Conservation (phyloP, 2,797 vertebrate genomes). For the Mormyrops attenuatus region DNA sequence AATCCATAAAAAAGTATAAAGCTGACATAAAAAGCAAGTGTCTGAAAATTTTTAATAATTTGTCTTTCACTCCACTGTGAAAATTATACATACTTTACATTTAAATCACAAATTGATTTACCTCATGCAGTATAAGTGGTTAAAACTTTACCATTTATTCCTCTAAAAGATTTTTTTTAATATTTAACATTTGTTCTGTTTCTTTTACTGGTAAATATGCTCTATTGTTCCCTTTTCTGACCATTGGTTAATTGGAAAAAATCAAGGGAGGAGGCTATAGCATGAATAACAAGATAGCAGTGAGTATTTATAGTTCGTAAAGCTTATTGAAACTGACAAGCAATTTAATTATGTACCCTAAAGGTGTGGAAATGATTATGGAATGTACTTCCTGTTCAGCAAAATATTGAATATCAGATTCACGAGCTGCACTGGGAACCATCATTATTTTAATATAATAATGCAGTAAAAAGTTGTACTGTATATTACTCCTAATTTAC, state of each 20-base stretch:
- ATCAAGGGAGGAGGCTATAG: background rate
- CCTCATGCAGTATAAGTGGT: background rate
- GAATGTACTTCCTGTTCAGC: conserved; percentile 21
- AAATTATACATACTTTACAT: background rate
- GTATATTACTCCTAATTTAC: background rate
- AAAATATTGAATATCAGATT: conserved; percentile 20
- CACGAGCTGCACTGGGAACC: background rate
- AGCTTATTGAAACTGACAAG: conserved; percentile 26
- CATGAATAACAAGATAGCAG: conserved; percentile 17
- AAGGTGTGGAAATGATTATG: conserved; percentile 28
- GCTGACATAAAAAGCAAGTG: background rate
- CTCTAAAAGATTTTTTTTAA: background rate
- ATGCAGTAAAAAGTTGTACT: background rate
- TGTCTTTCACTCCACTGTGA: background rate
- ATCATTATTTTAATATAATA: conserved; percentile 1
- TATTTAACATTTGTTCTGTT: background rate
- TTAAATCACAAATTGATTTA: background rate
- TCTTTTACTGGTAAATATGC: background rate
- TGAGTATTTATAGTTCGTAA: conserved; percentile 25
- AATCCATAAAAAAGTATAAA: background rate
- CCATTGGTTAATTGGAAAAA: conserved; percentile 7
- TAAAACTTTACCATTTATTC: background rate
- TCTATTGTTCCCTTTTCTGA: conserved; percentile 16
- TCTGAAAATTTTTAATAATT: background rate
- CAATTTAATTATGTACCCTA: conserved; percentile 23